These are phyloP conservation scores for Dipus sagitta DNA, from an alignment of 2,797 vertebrate species.

Conservation along the genomic window DNA sequence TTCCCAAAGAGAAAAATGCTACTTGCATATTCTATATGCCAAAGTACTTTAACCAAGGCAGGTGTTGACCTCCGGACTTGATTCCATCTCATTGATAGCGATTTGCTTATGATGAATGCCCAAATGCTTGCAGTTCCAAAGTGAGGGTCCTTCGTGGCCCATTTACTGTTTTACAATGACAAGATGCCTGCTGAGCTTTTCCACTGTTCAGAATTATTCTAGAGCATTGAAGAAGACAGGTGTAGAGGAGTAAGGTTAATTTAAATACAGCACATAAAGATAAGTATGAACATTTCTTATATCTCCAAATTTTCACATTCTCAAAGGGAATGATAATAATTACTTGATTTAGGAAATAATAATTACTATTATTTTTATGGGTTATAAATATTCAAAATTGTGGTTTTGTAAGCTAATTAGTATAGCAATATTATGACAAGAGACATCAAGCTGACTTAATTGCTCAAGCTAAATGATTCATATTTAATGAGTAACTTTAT, in stretches of 20 bases:
- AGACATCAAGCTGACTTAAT: constrained; percentile 81
- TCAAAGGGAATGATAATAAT: constrained; percentile 20
- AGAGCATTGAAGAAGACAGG: not conserved
- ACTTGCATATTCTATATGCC: not conserved
- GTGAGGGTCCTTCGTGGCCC: too few species aligned
- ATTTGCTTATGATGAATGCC: not conserved
- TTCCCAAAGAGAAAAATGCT: not conserved
- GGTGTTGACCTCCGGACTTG: not conserved
- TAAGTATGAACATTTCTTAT: not conserved
- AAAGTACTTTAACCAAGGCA: not conserved
- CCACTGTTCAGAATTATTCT: not conserved
- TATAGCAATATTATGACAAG: constrained; percentile 83
- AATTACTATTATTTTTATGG: constrained; percentile 48
- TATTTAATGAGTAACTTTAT: constrained; percentile 83
- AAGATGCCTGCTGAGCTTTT: not conserved
- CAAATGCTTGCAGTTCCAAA: too few species aligned
- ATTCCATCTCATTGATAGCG: not conserved
- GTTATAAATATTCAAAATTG: constrained; percentile 79
- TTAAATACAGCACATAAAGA: not conserved
- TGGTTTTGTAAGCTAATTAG: constrained; percentile 84
- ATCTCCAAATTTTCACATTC: constrained; percentile 21
- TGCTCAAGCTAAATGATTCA: constrained; percentile 83
- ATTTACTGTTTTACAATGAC: not conserved
- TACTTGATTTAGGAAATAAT: constrained; percentile 59
- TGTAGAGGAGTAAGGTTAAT: not conserved